A percentile compares a stretch with the other conserved stretches of the same genome.
phyloP scores from a whole-genome alignment of 2,888 invertebrate genomes.

The Drosophila prostipennis region DNA sequence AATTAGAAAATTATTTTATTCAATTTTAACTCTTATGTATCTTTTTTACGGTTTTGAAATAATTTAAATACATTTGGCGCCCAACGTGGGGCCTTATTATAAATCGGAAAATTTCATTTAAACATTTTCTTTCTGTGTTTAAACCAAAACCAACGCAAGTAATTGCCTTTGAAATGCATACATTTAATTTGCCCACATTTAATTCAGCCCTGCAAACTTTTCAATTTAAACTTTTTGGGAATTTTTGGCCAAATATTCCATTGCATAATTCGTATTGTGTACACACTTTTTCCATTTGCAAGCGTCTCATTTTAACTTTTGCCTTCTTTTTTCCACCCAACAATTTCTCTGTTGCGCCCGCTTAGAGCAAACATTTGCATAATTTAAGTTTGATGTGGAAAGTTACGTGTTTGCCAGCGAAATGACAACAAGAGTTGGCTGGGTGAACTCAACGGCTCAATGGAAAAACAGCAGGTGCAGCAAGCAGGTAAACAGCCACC shows the following conservation, averaged over 20 bases:
- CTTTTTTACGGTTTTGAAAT: too few species aligned
- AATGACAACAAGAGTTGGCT: conserved; percentile 37
- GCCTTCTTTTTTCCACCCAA: neutral
- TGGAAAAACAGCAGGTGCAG: conserved; percentile 34
- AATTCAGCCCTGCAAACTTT: conserved; percentile 17
- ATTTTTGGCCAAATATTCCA: conserved; percentile 13
- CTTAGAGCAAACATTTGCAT: conserved; percentile 42
- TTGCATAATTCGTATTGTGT: conserved; percentile 15
- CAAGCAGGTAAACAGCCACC: conserved; percentile 6
- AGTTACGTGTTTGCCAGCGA: conserved; percentile 22
- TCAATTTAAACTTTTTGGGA: conserved; percentile 23
- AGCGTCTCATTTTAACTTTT: conserved; percentile 18
- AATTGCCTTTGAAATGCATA: conserved; percentile 5
- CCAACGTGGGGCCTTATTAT: too few species aligned
- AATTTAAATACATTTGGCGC: too few species aligned
- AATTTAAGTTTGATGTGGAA: conserved; percentile 45
- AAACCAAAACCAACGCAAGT: neutral
- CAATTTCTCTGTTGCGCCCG: conserved; percentile 1
- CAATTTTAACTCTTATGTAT: too few species aligned
- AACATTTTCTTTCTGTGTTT: neutral
- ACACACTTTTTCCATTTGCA: conserved; percentile 20
- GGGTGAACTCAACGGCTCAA: conserved; percentile 34
- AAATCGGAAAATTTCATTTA: too few species aligned
- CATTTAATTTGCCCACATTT: conserved; percentile 10
- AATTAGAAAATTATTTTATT: too few species aligned